Percentiles rank a stretch among this genome's conserved stretches.
These are phyloP conservation scores for Saimiri boliviensis DNA, from an alignment of 2,113 vertebrate genomes.

Conservation along the genomic window DNA sequence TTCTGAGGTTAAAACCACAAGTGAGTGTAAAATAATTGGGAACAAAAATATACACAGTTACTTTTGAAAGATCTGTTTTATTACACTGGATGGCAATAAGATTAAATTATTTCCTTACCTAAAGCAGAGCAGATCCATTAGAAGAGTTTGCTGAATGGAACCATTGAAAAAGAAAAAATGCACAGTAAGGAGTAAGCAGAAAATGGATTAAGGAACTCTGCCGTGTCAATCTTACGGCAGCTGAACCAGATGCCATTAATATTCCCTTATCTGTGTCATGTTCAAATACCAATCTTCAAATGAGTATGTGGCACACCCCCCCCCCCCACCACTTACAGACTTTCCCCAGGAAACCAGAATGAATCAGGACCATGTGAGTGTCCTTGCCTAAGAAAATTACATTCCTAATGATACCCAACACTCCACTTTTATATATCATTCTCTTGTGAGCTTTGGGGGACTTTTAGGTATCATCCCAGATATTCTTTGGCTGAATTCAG, in stretches of 20 bases:
- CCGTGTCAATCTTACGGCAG: not conserved
- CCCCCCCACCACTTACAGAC: not conserved
- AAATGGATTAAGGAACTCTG: not conserved
- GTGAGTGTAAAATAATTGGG: not conserved
- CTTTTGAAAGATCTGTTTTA: not conserved
- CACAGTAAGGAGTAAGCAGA: not conserved
- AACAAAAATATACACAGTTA: not conserved
- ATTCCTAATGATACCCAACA: not conserved
- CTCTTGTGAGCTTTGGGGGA: not conserved
- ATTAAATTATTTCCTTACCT: not conserved
- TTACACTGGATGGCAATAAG: not conserved
- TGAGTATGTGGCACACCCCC: too few relatives aligned
- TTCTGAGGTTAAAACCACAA: not conserved
- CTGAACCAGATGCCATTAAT: not conserved
- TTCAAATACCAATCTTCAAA: not conserved
- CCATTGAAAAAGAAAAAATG: not conserved
- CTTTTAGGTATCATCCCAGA: not conserved
- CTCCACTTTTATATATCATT: not conserved
- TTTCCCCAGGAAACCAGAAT: not conserved
- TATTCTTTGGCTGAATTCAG: not conserved
- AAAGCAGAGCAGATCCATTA: not conserved
- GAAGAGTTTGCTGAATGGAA: not conserved
- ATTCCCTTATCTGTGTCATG: not conserved
- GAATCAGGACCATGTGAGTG: not conserved
- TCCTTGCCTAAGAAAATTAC: not conserved